Evolutionary conservation across 1,140 invertebrate species (phyloP).

Genomic region (Scaptomyza hsui): DNA sequence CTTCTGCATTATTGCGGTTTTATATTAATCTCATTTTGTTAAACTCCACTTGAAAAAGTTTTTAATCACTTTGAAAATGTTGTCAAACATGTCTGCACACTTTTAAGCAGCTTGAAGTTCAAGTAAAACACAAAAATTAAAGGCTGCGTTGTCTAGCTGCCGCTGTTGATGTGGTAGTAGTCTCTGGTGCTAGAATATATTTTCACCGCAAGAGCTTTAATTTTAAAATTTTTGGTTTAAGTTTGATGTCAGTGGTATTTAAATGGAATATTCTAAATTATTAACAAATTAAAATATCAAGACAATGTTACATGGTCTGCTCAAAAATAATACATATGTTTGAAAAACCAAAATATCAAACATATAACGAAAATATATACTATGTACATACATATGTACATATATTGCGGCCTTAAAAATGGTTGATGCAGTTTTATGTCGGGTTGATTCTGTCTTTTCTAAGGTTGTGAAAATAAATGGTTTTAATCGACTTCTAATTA

Average conservation of each 20-base stretch:
- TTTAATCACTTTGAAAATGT: conserved; percentile 55
- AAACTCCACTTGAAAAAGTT: conserved; percentile 53
- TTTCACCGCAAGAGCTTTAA: background rate
- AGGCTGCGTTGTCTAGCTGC: background rate
- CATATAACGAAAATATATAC: too few relatives aligned
- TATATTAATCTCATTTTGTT: conserved; percentile 55
- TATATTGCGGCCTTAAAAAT: too few relatives aligned
- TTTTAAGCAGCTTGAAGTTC: conserved; percentile 36
- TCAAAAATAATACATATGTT: too few relatives aligned
- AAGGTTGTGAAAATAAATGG: too few relatives aligned
- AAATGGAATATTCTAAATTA: background rate
- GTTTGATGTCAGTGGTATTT: background rate
- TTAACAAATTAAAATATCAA: too few relatives aligned
- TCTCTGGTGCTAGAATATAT: background rate
- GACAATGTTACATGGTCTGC: too few relatives aligned
- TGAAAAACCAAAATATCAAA: too few relatives aligned
- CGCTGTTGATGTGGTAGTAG: background rate
- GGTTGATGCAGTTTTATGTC: too few relatives aligned
- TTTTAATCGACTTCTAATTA: too few relatives aligned
- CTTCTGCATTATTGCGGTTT: conserved; percentile 21
- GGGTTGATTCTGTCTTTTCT: too few relatives aligned
- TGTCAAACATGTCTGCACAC: conserved; percentile 33
- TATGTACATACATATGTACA: background rate
- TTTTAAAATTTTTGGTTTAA: background rate
- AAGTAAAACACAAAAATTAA: conserved; percentile 12